Evolutionary conservation across 2,113 vertebrate genomes (phyloP), one percentile per base, ranked within the genome.

Genomic region (Carollia perspicillata): DNA sequence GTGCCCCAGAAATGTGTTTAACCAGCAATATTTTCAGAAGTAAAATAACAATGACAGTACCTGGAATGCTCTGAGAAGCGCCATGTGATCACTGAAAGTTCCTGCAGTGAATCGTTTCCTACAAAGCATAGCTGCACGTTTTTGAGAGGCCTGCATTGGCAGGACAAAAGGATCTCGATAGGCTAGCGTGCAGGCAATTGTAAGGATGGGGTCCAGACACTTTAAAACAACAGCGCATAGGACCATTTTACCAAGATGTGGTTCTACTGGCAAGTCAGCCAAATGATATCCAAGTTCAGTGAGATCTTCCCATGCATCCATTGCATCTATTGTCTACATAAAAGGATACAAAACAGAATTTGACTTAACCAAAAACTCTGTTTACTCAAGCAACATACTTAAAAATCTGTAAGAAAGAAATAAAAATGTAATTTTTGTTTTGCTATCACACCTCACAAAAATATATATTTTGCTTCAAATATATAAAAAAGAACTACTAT

Each of bases 241-340:
- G 94, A 99, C 99, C 99, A 99, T 99, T 99, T 99, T 99, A 58
- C 99, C 99, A 75, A 99, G 98, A 97, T 99, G 99, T 17, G 99
- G 99, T 90, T 99, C 99, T 71, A 99, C 98, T 3, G 99, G 99
- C 66, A 99, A 98, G 49, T 99, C 99, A 58, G 99, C 99, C 94
- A 99, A 98, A 96, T 99, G 99, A 97, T 98, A 99, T 47, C 99
- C 99, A 95, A 99, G 98, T 77, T 99, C 99, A 16, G 99, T 99
- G 95, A 99, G 98, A 97, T 99, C 99, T 97, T 99, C 99, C 98
- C 98, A 98, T 4, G 98, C 96, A 93, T 99, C 99, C 99, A 99
- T 99, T n/a, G 99, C 99, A 97, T 99, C 99, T 97, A 99, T 99
- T 1, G 98, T 98, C 99, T 99, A 96, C 69, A 74, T 8, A 74